Evolutionary conservation across 35 echinoderm and acorn worm species (phyloP).

Genomic region (Heliocidaris erythrogramma): DNA sequence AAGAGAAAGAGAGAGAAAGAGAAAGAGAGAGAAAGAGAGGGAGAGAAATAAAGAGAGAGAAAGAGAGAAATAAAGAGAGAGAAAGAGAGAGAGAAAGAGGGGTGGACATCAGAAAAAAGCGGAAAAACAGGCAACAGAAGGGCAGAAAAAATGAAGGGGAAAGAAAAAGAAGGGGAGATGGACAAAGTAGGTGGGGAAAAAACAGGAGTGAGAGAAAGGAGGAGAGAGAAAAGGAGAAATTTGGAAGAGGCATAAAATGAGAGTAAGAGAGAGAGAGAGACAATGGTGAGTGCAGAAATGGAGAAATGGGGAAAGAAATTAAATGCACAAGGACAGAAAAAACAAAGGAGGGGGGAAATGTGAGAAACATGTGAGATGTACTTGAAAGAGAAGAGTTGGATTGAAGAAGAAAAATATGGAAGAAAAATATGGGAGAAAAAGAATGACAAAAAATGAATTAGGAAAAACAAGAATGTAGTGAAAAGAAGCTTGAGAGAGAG

Average conservation of each 20-base stretch:
- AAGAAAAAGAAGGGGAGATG: not conserved
- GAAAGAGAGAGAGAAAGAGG: not conserved
- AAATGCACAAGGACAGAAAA: not conserved
- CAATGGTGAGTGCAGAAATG: not conserved
- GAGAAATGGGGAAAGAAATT: not conserved
- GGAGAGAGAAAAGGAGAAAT: not conserved
- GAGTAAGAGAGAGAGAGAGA: not conserved
- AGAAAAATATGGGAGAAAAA: too few relatives aligned
- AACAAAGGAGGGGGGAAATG: not conserved
- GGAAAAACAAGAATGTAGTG: not conserved
- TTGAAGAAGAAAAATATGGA: not conserved
- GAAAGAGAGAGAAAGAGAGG: too few relatives aligned
- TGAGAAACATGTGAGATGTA: not conserved
- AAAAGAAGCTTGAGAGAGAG: not conserved
- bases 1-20: too few relatives aligned
- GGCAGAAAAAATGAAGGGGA: not conserved
- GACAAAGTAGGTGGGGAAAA: not conserved
- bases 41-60: too few relatives aligned
- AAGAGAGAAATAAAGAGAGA: too few relatives aligned
- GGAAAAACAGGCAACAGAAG: too few relatives aligned
- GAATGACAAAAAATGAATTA: not conserved
- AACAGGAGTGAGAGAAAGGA: slow-evolving; percentile 12
- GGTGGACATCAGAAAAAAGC: not conserved
- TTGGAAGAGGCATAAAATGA: not conserved
- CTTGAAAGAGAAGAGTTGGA: too few relatives aligned